Base-by-base conservation (phyloP, 2,113 vertebrate species). In the Ranitomeya variabilis region DNA sequence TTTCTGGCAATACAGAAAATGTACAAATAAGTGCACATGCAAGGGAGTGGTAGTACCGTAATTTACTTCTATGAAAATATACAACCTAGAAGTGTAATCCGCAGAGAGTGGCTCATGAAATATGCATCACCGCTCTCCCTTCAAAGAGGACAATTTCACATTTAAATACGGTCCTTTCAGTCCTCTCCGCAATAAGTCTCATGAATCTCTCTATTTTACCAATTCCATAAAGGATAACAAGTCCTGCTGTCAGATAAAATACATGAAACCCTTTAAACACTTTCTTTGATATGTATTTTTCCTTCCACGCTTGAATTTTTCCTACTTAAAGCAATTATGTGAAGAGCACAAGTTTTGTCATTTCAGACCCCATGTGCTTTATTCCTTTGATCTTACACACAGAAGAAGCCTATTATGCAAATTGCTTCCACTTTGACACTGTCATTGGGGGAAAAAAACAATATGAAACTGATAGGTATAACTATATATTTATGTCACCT, bases 281-380 rank as follows among this genome's bases (percentile, higher is more conserved):
- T 83, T 83, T 83, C 87, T 88, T 88, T 88, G 87, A 88, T 83
- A 88, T 88, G 87, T 83, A 62, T 88, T 83, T 88, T 88, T 83
- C 87, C 77, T 83, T 88, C 87, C 87, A 88, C 71, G 69, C 87
- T 88, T 88, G 87, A 88, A 77, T 83, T 83, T 83, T 83, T 77
- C 80, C 87, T 77, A 88, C 80, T 88, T 88, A 83, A 62, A 83
- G 87, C 71, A 88, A 88, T 88, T 88, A 88, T 88, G 13, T 83
- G 87, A 88, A 76, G 80, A 88, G 80, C 69, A 55, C 57, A 74
- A 64, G 59, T 82, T 83, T 83, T 83, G 80, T 83, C 80, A 83
- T 77, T 83, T 76, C 87, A 83, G 87, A 69, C 69, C 80, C 87
- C 66, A 83, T 77, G 77, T 31, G 66, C 31, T 88, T 83, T 52